Conservation (phyloP, 2,113 vertebrate genomes). For the Poeciliopsis prolifica region DNA sequence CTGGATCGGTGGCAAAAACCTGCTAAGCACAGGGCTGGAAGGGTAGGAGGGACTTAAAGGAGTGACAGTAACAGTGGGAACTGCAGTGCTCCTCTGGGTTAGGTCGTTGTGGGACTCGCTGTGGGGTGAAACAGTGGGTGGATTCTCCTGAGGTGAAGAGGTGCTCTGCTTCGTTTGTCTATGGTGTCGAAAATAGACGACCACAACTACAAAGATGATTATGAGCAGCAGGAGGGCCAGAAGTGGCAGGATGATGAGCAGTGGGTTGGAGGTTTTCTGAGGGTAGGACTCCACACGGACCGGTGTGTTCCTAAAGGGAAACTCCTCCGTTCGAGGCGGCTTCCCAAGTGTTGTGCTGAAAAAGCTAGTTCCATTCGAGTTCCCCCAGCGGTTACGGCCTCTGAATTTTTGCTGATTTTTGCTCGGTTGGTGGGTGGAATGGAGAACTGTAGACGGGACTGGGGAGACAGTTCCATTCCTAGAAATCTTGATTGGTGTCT, state of each 20-base stretch:
- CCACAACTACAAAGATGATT: conserved; percentile 72
- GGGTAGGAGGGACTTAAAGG: conserved; percentile 74
- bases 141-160: conserved; percentile 47
- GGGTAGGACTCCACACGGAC: conserved; percentile 71
- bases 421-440: conserved; percentile 59
- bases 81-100: conserved; percentile 74
- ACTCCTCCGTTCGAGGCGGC: conserved; percentile 57
- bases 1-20: conserved; percentile 46
- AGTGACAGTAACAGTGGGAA: conserved; percentile 86
- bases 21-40: conserved; percentile 55
- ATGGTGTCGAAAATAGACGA: conserved; percentile 75
- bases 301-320: conserved; percentile 67
- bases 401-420: conserved; percentile 74
- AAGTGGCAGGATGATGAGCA: conserved; percentile 81
- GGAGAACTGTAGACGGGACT: conserved; percentile 39
- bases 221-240: conserved; percentile 80
- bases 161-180: conserved; percentile 79
- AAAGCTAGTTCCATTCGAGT: conserved; percentile 52
- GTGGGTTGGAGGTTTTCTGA: conserved; percentile 71
- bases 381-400: conserved; percentile 77
- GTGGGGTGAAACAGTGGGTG: conserved; percentile 16
- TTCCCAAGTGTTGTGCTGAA: conserved; percentile 66
- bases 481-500: conserved; percentile 43
- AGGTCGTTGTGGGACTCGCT: conserved; percentile 52
- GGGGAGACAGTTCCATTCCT: conserved; percentile 37